phyloP scores from a whole-genome alignment of 2,797 vertebrate species.

The Helarctos malayanus region DNA sequence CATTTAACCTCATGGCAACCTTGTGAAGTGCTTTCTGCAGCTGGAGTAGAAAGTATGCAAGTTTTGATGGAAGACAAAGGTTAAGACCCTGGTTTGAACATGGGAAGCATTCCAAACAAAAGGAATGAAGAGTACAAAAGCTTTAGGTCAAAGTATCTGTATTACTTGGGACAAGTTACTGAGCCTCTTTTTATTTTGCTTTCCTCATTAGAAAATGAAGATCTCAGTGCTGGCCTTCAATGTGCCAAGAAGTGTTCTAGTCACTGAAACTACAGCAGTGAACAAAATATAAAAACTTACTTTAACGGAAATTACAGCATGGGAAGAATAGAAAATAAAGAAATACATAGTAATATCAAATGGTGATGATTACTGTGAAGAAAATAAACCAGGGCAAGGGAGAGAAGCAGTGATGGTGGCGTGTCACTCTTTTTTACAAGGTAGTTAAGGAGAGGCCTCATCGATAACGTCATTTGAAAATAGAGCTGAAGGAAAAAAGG shows the following conservation, averaged over 20 bases:
- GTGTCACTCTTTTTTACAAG: not conserved
- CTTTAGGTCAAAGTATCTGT: not conserved
- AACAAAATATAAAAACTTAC: not conserved
- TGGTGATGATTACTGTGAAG: not conserved
- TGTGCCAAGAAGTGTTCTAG: not conserved
- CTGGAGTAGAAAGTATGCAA: not conserved
- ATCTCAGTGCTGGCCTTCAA: not conserved
- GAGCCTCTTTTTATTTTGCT: not conserved
- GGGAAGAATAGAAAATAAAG: constrained; percentile 5
- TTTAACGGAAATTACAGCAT: not conserved
- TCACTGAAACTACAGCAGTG: not conserved
- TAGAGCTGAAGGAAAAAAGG: not conserved
- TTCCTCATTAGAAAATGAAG: constrained; percentile 20
- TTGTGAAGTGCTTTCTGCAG: not conserved
- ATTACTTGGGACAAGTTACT: not conserved
- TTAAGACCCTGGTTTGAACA: not conserved
- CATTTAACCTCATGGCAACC: not conserved
- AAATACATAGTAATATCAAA: not conserved
- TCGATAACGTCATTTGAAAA: not conserved
- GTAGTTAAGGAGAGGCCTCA: not conserved
- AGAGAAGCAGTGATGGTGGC: not conserved
- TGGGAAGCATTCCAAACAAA: not conserved
- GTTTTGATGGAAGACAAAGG: constrained; percentile 1
- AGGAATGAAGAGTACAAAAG: not conserved
- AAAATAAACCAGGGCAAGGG: not conserved